A percentile compares a stretch with the other conserved stretches of the same genome.
phyloP scores from a whole-genome alignment of 2,888 invertebrate genomes.

The Lepidochitona cinerea region DNA sequence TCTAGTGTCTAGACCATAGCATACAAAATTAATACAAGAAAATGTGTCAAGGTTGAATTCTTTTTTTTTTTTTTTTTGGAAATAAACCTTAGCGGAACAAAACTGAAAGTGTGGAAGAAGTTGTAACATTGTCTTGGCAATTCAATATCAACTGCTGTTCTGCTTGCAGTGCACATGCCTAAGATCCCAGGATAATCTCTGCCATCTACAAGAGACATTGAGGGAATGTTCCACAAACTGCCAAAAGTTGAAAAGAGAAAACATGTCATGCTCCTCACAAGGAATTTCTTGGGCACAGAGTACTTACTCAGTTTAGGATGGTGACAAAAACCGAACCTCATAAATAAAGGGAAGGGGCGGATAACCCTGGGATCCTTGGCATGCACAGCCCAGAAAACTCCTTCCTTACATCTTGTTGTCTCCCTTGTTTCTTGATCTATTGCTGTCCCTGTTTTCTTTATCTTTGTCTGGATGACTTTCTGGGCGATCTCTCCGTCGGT shows the following conservation, averaged over 20 bases:
- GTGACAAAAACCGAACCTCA: not conserved
- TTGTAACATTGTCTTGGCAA: no score
- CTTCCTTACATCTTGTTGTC: not conserved
- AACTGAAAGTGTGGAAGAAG: no score
- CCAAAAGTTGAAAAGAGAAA: not conserved
- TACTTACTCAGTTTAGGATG: not conserved
- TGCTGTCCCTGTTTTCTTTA: not conserved
- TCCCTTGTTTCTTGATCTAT: not conserved
- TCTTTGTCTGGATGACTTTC: constrained; percentile 14
- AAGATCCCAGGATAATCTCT: not conserved
- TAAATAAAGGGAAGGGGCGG: not conserved
- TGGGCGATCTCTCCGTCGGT: constrained; percentile 5
- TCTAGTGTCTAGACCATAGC: no score
- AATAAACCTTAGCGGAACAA: no score
- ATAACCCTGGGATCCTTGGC: not conserved
- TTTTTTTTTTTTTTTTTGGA: no score
- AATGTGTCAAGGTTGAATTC: no score
- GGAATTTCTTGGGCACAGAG: not conserved
- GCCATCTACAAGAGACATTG: not conserved
- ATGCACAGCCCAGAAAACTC: not conserved
- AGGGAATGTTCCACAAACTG: not conserved
- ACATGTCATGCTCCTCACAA: not conserved
- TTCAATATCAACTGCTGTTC: no score
- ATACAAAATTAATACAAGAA: no score
- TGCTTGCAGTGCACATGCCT: not conserved